These are phyloP conservation scores for Clarias magur DNA, from an alignment of 2,113 vertebrate genomes.

Conservation along the genomic window DNA sequence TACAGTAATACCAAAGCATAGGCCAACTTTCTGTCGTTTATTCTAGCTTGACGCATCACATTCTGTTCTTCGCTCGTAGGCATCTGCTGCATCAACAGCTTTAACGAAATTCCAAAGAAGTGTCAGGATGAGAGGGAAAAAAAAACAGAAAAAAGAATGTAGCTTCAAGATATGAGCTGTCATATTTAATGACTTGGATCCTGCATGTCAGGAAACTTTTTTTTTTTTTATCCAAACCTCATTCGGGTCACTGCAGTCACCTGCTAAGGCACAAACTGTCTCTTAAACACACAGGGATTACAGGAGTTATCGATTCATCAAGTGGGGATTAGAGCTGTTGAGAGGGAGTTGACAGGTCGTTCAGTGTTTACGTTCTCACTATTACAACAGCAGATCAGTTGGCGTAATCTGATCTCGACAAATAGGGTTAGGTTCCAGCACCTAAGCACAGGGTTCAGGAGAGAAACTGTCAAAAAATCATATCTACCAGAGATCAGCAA, in stretches of 20 bases:
- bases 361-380: neutral
- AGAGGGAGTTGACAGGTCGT: neutral
- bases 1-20: neutral
- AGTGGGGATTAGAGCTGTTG: constrained; percentile 13
- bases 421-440: neutral
- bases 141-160: neutral
- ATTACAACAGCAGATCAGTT: neutral
- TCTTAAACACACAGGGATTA: constrained; percentile 19
- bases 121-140: neutral
- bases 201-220: neutral
- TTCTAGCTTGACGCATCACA: neutral
- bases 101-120: constrained; percentile 4
- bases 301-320: constrained; percentile 20
- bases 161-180: neutral
- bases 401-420: neutral
- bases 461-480: neutral
- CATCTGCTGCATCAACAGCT: neutral
- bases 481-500: neutral
- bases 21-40: neutral
- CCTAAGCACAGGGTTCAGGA: neutral
- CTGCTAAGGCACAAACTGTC: neutral
- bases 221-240: neutral
- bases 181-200: neutral
- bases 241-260: neutral
- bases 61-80: neutral